phyloP scores from a whole-genome alignment of 2,888 invertebrate genomes.

The Drosophila atripex region DNA sequence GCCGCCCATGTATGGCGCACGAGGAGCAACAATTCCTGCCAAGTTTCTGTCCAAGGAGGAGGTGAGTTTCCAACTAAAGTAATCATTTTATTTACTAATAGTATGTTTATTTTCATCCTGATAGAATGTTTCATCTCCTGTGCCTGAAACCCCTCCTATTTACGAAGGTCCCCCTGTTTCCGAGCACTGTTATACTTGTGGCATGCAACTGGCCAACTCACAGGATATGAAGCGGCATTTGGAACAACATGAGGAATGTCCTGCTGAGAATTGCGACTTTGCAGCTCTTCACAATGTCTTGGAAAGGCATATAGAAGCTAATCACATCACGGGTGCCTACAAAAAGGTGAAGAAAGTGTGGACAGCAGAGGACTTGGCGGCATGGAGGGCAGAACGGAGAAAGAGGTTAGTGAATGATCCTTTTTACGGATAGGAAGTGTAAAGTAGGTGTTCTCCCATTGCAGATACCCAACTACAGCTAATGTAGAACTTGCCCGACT shows the following conservation, averaged over 20 bases:
- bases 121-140: not conserved
- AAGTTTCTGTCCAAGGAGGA: constrained; percentile 62
- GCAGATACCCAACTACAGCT: constrained; percentile 88
- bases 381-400: constrained; percentile 93
- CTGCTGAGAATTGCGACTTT: constrained; percentile 89
- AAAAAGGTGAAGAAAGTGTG: constrained; percentile 90
- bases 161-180: constrained; percentile 55
- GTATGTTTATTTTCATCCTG: not conserved
- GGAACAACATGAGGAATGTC: constrained; percentile 91
- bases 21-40: constrained; percentile 82
- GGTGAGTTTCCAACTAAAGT: constrained; percentile 16
- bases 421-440: not conserved
- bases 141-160: constrained; percentile 29
- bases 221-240: constrained; percentile 88
- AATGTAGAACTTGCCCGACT: constrained; percentile 88
- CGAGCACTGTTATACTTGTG: constrained; percentile 92
- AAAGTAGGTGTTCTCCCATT: not conserved
- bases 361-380: constrained; percentile 91
- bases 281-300: constrained; percentile 86
- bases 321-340: constrained; percentile 93
- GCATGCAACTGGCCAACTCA: constrained; percentile 88
- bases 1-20: constrained; percentile 83
- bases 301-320: constrained; percentile 91
- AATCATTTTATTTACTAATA: not conserved
- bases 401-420: constrained; percentile 84